Percentiles rank a stretch among this genome's conserved stretches.
These are phyloP conservation scores for Myrmophylax atrothorax DNA, from an alignment of 2,113 vertebrate species.

Conservation along the genomic window DNA sequence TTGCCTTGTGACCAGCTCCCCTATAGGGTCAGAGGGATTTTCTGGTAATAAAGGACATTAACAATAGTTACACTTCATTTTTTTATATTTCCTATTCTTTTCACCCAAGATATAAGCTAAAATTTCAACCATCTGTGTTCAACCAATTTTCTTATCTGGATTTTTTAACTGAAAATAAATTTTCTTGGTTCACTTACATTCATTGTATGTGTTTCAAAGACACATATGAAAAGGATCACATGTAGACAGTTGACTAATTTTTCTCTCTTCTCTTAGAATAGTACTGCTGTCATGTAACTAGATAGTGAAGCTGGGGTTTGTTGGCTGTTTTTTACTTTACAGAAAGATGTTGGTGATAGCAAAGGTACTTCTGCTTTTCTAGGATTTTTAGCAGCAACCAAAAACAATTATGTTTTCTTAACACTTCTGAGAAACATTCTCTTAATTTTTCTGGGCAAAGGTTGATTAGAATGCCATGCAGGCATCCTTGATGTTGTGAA, in stretches of 20 bases:
- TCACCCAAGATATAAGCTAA: background rate
- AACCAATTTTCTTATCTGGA: background rate
- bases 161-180: background rate
- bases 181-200: background rate
- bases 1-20: background rate
- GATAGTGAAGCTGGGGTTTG: background rate
- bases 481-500: background rate
- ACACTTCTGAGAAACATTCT: background rate
- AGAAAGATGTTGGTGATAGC: background rate
- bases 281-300: background rate
- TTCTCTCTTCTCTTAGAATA: background rate
- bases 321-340: background rate
- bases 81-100: background rate
- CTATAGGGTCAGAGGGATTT: background rate
- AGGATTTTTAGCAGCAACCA: background rate
- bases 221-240: background rate
- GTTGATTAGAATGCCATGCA: background rate
- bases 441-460: background rate
- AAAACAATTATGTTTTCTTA: background rate
- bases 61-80: background rate
- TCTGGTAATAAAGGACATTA: background rate
- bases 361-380: background rate
- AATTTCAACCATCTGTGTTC: background rate
- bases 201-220: background rate
- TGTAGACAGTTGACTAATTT: background rate